Evolutionary conservation across 2,888 invertebrate genomes (phyloP).

Genomic region (Gnatocerus cornutus): DNA sequence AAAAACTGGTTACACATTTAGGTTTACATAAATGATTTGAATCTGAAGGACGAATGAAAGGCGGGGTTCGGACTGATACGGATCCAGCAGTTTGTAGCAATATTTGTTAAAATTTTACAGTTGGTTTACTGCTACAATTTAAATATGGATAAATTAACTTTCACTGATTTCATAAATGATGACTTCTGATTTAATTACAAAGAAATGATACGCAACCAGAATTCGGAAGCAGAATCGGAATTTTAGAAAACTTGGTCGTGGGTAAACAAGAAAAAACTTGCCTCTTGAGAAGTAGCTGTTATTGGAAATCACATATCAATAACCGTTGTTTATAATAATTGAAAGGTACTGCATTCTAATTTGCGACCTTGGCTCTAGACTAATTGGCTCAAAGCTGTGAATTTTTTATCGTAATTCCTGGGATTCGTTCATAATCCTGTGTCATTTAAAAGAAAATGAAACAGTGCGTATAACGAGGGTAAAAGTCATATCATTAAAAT

Average conservation of each 20-base stretch:
- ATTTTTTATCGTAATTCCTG: conserved; percentile 20
- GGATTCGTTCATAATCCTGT: conserved; percentile 12
- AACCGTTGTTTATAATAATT: conserved; percentile 16
- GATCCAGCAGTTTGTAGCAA: conserved; percentile 18
- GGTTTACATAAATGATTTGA: conserved; percentile 33
- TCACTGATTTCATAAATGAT: conserved; percentile 26
- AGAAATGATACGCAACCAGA: conserved; percentile 6
- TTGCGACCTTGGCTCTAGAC: conserved; percentile 25
- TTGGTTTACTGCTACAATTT: conserved; percentile 28
- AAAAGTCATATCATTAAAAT: conserved; percentile 15
- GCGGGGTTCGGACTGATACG: conserved; percentile 31
- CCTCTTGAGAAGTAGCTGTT: not conserved
- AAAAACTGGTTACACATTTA: conserved; percentile 32
- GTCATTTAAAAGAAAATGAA: conserved; percentile 16
- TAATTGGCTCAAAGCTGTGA: conserved; percentile 26
- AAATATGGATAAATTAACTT: conserved; percentile 31
- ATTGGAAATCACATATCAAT: conserved; percentile 11
- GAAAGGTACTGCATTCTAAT: conserved; percentile 40
- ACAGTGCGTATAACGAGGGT: conserved; percentile 22
- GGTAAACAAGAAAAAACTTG: not conserved
- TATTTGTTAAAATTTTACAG: conserved; percentile 36
- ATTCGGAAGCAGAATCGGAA: conserved; percentile 7
- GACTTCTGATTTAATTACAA: conserved; percentile 6
- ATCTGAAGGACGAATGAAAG: conserved; percentile 38
- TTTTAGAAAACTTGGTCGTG: not conserved